These are phyloP conservation scores for Oopsacas minuta DNA, from an alignment of 37 sponge, comb jelly and placozoan genomes.

Conservation along the genomic window DNA sequence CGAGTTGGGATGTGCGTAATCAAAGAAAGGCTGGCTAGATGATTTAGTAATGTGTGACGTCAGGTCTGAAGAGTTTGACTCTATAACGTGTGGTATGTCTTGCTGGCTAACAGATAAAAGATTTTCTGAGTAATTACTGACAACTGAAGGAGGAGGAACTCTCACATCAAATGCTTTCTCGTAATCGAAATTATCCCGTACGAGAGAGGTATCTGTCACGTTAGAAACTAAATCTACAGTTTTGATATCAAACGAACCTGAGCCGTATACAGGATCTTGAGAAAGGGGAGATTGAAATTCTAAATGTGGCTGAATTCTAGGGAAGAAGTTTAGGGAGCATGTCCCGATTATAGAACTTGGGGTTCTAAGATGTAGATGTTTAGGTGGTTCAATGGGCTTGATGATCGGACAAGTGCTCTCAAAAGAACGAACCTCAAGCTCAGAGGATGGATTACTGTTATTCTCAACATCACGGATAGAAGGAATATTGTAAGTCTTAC, in stretches of 20 bases:
- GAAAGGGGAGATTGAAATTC: background rate
- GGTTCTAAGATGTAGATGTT: background rate
- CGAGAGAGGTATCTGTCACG: background rate
- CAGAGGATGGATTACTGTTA: background rate
- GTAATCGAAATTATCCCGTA: background rate
- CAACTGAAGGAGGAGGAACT: background rate
- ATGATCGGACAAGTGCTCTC: background rate
- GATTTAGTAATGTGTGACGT: background rate
- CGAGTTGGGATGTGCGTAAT: background rate
- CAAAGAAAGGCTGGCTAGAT: background rate
- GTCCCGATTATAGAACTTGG: background rate
- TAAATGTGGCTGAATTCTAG: background rate
- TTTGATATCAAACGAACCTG: background rate
- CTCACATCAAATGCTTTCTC: background rate
- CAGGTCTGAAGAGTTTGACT: background rate
- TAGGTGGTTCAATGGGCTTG: background rate
- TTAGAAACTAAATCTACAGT: background rate
- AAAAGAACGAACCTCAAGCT: background rate
- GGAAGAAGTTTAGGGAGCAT: background rate
- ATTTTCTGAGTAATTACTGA: background rate
- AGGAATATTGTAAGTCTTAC: background rate
- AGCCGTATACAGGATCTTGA: background rate
- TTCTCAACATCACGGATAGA: background rate
- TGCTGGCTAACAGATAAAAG: background rate
- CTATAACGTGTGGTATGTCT: background rate